These are phyloP conservation scores for Drosophila sproati DNA, from an alignment of 1,140 invertebrate genomes.

Conservation along the genomic window DNA sequence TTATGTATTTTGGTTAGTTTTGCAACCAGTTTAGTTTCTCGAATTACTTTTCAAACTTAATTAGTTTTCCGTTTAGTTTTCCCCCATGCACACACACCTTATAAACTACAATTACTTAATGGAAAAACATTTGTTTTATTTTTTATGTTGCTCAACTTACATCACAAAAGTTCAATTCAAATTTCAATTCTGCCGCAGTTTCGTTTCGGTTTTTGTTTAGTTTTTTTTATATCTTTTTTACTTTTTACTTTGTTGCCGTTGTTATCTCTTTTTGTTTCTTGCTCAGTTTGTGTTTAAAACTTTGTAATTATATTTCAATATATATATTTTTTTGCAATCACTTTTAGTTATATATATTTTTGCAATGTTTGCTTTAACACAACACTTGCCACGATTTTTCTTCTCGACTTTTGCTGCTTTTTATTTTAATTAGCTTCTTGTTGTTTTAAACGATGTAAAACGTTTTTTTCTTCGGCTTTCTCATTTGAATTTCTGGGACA, in stretches of 20 bases:
- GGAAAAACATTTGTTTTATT: conserved; percentile 6
- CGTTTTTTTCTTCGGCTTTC: conserved; percentile 56
- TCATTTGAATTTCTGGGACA: conserved; percentile 47
- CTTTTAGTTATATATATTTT: conserved; percentile 24
- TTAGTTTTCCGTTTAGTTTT: neutral
- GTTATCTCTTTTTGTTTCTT: conserved; percentile 31
- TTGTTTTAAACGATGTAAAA: conserved; percentile 53
- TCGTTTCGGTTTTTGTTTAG: conserved; percentile 33
- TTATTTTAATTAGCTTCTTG: conserved; percentile 51
- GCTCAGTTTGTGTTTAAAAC: conserved; percentile 10
- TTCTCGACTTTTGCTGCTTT: neutral
- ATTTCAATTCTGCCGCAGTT: conserved; percentile 60
- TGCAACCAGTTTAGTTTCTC: too few relatives aligned
- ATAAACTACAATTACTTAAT: conserved; percentile 25
- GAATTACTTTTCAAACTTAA: neutral
- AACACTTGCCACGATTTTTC: conserved; percentile 46
- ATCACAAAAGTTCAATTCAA: conserved; percentile 71
- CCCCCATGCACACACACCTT: neutral
- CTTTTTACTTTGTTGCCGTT: conserved; percentile 28
- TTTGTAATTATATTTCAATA: conserved; percentile 30
- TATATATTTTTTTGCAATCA: conserved; percentile 22
- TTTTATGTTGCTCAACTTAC: conserved; percentile 52
- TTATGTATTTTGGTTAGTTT: too few relatives aligned
- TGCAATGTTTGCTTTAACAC: conserved; percentile 32
- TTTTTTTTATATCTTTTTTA: neutral